Evolutionary conservation across 2,797 vertebrate species (phyloP).

Genomic region (Merluccius polli): DNA sequence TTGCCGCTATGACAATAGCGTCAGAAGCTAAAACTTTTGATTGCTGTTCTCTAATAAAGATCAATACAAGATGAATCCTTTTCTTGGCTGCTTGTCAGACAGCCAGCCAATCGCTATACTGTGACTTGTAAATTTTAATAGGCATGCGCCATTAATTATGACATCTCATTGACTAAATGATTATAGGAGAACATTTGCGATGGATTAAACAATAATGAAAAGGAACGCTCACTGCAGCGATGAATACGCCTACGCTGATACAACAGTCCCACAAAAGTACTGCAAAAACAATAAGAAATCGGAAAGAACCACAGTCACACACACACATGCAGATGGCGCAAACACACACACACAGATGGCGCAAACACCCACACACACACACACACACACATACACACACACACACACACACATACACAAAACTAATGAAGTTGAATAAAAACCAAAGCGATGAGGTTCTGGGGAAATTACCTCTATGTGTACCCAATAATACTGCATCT

Average conservation of each 20-base stretch:
- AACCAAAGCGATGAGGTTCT: constrained; percentile 2
- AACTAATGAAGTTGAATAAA: constrained; percentile 1
- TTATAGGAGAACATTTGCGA: neutral
- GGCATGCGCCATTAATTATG: neutral
- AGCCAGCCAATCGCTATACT: neutral
- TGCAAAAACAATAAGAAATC: neutral
- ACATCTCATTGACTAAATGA: neutral
- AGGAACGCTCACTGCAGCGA: neutral
- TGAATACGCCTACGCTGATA: neutral
- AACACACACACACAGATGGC: too few species aligned
- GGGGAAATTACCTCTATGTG: neutral
- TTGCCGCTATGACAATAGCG: neutral
- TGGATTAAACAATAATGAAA: neutral
- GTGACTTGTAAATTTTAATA: neutral
- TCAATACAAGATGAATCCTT: neutral
- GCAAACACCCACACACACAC: neutral
- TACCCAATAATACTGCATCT: neutral
- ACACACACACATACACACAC: neutral
- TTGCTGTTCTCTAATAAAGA: neutral
- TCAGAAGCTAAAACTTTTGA: neutral
- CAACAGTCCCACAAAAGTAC: neutral
- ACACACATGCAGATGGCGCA: too few species aligned
- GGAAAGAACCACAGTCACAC: neutral
- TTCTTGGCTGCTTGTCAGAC: neutral
- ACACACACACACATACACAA: neutral